These are phyloP conservation scores for Bradypodion ventrale DNA, from an alignment of 2,797 vertebrate species.

Conservation along the genomic window DNA sequence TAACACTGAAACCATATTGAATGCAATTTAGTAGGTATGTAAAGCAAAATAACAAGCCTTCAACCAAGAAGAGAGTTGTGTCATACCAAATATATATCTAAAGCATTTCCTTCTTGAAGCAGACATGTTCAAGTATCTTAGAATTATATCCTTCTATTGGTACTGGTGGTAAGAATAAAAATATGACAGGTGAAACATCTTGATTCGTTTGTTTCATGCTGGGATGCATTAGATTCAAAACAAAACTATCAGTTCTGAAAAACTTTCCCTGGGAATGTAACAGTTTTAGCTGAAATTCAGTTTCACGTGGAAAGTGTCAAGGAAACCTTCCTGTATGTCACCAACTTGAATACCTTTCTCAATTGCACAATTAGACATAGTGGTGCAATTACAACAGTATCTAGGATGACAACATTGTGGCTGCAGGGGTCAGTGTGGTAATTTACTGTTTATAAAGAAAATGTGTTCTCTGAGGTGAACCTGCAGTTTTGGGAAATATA, in stretches of 20 bases:
- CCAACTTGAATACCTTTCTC: not conserved
- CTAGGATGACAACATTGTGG: no score
- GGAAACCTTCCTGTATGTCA: not conserved
- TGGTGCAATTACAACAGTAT: not conserved
- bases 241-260: not conserved
- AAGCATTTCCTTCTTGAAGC: no score
- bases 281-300: not conserved
- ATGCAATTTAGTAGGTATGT: not conserved
- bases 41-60: constrained; percentile 27
- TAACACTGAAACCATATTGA: fast-evolving
- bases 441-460: not conserved
- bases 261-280: not conserved
- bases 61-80: not conserved
- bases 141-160: not conserved
- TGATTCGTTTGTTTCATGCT: not conserved
- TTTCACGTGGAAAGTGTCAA: not conserved
- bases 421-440: not conserved
- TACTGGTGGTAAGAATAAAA: not conserved
- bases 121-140: not conserved
- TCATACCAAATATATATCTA: not conserved
- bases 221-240: not conserved
- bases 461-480: not conserved
- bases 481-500: not conserved
- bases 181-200: not conserved
- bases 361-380: not conserved